phyloP scores from a whole-genome alignment of 1,140 invertebrate species.

The Drosophila pandora region DNA sequence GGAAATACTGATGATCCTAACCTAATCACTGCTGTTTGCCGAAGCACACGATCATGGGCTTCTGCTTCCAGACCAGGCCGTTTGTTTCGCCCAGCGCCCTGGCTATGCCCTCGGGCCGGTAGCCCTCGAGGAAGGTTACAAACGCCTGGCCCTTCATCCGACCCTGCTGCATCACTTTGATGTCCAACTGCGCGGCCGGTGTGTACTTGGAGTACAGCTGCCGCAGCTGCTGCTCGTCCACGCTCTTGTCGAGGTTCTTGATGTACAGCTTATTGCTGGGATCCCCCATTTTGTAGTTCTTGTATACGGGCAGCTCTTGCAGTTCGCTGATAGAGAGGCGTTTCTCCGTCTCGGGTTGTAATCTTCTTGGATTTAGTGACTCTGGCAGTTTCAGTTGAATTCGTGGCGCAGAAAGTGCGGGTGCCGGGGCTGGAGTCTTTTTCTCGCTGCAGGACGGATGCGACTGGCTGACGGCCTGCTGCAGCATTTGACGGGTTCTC shows the following conservation, averaged over 20 bases:
- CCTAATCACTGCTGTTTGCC: constrained; percentile 85
- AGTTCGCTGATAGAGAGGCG: constrained; percentile 90
- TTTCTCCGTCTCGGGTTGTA: constrained; percentile 7
- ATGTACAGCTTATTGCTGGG: constrained; percentile 94
- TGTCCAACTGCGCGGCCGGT: constrained; percentile 81
- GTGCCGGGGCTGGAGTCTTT: background rate
- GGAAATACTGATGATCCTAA: background rate
- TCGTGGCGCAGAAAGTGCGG: constrained; percentile 23
- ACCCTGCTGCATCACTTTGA: constrained; percentile 95
- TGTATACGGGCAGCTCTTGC: constrained; percentile 91
- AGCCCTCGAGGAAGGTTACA: constrained; percentile 84
- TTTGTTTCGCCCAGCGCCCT: constrained; percentile 93
- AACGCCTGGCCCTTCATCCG: constrained; percentile 98
- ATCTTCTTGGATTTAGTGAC: background rate
- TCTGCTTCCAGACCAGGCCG: constrained; percentile 92
- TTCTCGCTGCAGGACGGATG: background rate
- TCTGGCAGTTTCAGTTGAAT: constrained; percentile 60
- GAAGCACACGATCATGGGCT: constrained; percentile 87
- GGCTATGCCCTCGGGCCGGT: constrained; percentile 69
- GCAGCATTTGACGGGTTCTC: constrained; percentile 56
- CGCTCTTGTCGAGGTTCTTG: constrained; percentile 95
- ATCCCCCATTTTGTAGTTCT: constrained; percentile 93
- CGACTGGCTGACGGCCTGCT: constrained; percentile 26
- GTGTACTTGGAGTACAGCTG: constrained; percentile 91
- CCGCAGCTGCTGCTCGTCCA: constrained; percentile 90